phyloP scores from a whole-genome alignment of 2,888 invertebrate genomes.

The Notocelia uddmanniana region DNA sequence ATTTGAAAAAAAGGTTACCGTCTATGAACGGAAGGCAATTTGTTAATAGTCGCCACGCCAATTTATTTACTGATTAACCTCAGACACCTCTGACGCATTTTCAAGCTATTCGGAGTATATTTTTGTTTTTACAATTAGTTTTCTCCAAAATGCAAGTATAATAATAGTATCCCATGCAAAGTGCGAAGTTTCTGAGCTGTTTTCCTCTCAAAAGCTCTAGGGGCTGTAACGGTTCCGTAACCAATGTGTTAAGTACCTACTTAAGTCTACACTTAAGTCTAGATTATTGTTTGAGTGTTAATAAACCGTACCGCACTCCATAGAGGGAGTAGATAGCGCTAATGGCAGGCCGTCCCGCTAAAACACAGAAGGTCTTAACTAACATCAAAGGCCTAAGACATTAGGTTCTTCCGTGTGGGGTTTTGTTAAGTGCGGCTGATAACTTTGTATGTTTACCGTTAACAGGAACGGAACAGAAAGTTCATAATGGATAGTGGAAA shows the following conservation, averaged over 20 bases:
- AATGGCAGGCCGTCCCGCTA: slow-evolving; percentile 5
- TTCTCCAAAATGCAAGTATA: not conserved
- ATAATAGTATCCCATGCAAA: not conserved
- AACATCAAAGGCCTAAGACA: not conserved
- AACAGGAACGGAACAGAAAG: slow-evolving; percentile 35
- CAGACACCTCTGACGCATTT: too few relatives aligned
- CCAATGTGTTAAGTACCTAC: slow-evolving; percentile 19
- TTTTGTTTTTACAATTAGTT: too few relatives aligned
- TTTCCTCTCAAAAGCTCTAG: not conserved
- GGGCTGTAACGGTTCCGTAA: not conserved
- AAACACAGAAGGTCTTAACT: slow-evolving; percentile 11
- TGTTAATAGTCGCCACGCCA: too few relatives aligned
- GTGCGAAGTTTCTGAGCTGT: not conserved
- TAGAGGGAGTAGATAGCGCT: slow-evolving; percentile 24
- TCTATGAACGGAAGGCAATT: too few relatives aligned
- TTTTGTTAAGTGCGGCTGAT: slow-evolving; percentile 28
- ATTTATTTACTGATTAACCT: too few relatives aligned
- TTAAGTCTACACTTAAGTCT: slow-evolving; percentile 22
- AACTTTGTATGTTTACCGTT: slow-evolving; percentile 32
- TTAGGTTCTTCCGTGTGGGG: not conserved
- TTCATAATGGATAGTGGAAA: slow-evolving; percentile 32
- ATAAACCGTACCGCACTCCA: slow-evolving; percentile 29
- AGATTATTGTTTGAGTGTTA: slow-evolving; percentile 35
- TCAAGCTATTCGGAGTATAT: too few relatives aligned
- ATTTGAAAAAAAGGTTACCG: not conserved